These are phyloP conservation scores for Eublepharis macularius DNA, from an alignment of 2,113 vertebrate genomes.

Conservation along the genomic window DNA sequence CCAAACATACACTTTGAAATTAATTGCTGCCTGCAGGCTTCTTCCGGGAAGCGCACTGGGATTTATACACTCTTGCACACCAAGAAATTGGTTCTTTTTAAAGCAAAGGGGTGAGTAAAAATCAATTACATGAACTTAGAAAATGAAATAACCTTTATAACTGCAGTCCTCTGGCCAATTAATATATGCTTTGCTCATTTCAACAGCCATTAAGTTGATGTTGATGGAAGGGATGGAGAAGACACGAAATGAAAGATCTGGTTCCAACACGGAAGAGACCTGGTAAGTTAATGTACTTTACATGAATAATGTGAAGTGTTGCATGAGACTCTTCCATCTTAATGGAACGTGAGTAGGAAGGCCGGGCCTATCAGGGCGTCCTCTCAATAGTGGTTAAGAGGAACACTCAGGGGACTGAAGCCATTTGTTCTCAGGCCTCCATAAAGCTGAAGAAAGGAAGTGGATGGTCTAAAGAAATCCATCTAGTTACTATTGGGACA, in stretches of 20 bases:
- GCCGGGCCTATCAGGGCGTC: neutral
- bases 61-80: neutral
- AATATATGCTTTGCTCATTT: constrained; percentile 14
- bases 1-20: neutral
- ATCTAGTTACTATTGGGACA: neutral
- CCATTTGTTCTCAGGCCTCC: neutral
- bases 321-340: neutral
- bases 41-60: too few species aligned
- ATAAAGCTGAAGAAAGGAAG: neutral
- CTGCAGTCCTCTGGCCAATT: neutral
- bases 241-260: neutral
- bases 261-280: neutral
- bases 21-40: neutral
- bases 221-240: neutral
- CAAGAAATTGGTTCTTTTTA: constrained; percentile 19
- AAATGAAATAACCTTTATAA: neutral
- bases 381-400: neutral
- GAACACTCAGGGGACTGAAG: neutral
- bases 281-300: constrained; percentile 14
- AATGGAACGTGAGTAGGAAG: neutral
- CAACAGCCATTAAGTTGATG: constrained; percentile 7
- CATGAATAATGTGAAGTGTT: neutral
- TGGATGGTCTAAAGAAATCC: neutral
- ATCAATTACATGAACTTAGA: constrained; percentile 20
- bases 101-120: constrained; percentile 16